These are phyloP conservation scores for Cheilosia impressa DNA, from an alignment of 2,888 invertebrate genomes.

Conservation along the genomic window DNA sequence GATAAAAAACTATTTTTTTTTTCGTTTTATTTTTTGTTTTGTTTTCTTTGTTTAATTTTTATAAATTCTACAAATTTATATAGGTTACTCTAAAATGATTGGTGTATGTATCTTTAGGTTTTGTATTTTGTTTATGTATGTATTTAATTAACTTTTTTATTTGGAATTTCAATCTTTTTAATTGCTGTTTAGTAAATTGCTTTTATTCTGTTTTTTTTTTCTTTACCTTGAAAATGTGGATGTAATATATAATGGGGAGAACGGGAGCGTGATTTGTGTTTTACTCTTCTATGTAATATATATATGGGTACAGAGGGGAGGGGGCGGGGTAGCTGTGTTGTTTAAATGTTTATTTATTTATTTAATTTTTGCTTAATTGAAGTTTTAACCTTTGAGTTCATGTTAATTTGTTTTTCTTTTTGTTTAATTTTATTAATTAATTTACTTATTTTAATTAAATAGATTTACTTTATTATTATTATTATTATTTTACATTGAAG, in stretches of 20 bases:
- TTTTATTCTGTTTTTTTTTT: too few relatives aligned
- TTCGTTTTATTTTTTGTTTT: constrained; percentile 37
- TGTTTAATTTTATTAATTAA: constrained; percentile 70
- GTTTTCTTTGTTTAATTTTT: constrained; percentile 62
- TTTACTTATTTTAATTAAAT: constrained; percentile 76
- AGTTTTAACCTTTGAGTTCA: constrained; percentile 68
- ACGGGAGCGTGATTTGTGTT: constrained; percentile 31
- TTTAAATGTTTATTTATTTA: constrained; percentile 64
- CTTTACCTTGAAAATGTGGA: constrained; percentile 27
- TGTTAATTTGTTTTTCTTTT: constrained; percentile 56
- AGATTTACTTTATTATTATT: constrained; percentile 76
- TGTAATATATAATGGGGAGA: constrained; percentile 37
- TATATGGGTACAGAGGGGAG: constrained; percentile 38
- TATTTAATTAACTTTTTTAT: constrained; percentile 55
- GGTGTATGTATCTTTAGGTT: constrained; percentile 76
- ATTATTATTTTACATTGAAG: constrained; percentile 77
- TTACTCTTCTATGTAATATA: constrained; percentile 54
- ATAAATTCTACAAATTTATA: constrained; percentile 76
- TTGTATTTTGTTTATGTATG: constrained; percentile 59
- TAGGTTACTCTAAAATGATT: constrained; percentile 77
- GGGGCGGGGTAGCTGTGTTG: constrained; percentile 44
- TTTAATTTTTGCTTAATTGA: constrained; percentile 58
- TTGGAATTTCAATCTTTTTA: constrained; percentile 53
- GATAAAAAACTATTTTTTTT: constrained; percentile 70
- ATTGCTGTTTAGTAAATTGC: constrained; percentile 51